Base-by-base conservation (phyloP, 2,113 vertebrate species). In the Nothoprocta pentlandii region DNA sequence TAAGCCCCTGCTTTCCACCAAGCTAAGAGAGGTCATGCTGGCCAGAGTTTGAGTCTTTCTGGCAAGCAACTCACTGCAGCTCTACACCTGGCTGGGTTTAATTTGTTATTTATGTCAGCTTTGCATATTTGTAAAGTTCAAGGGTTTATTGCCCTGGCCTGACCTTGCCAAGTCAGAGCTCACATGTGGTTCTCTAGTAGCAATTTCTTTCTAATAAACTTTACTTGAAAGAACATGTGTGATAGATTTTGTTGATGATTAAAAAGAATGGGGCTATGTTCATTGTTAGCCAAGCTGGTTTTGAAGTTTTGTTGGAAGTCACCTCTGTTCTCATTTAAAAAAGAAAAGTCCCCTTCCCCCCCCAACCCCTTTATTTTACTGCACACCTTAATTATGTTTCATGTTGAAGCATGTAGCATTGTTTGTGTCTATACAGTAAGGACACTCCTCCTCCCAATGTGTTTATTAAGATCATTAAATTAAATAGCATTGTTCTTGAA, bases 101-200 rank as follows among this genome's bases (percentile, higher is more conserved):
- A 98, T 98, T 98, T 98, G 98, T 98, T 98, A 98, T 98, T 98
- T 98, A 98, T 98, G 98, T 98, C 98, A 98, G 98, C 98, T 98
- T 98, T 98, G 97, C 98, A 98, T 98, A 98, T 98, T 98, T 98
- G 98, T 98, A 98, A 98, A 97, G 98, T 98, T 98, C 98, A 98
- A 97, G 97, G 98, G 98, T 98, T 98, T 98, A 98, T 97, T 98
- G 96, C 98, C 98, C 98, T 96, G 96, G 97, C 97, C 97, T 98
- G 98, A 98, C 98, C 98, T 98, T 97, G 97, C 98, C 97, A 98
- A 98, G 97, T 97, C 94, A 97, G 97, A 98, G 97, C 97, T 98
- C 98, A 98, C 98, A 98, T 98, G 98, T 98, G 98, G 97, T 94
- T 97, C 97, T 92, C 97, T 98, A 98, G 98, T 98, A 98, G 98